Conservation (phyloP, 2,888 invertebrate species). For the Gortyna flavago region DNA sequence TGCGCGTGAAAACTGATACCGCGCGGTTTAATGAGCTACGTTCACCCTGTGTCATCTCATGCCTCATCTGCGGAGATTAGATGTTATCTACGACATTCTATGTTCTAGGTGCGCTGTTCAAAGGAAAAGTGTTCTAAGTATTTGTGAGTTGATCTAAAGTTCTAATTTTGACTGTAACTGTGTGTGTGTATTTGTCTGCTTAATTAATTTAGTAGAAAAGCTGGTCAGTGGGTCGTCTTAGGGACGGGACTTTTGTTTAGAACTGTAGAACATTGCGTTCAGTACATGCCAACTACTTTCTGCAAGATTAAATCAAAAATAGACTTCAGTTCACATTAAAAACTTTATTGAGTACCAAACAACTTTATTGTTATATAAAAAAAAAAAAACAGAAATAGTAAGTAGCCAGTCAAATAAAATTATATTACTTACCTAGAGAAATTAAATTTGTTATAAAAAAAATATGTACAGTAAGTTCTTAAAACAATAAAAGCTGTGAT, state of each 20-base stretch:
- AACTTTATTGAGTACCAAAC: constrained; percentile 72
- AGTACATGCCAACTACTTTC: constrained; percentile 1
- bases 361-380: constrained; percentile 54
- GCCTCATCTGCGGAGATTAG: constrained; percentile 43
- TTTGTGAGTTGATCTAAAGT: constrained; percentile 21
- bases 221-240: no score
- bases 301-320: constrained; percentile 79
- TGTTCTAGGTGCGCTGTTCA: constrained; percentile 8
- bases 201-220: constrained; percentile 1
- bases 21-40: constrained; percentile 52
- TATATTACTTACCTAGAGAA: constrained; percentile 47
- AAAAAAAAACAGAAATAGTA: constrained; percentile 41
- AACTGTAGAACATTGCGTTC: neutral
- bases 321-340: constrained; percentile 68
- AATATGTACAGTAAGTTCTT: constrained; percentile 68
- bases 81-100: constrained; percentile 22
- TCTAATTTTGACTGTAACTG: neutral
- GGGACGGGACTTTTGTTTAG: neutral
- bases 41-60: constrained; percentile 35
- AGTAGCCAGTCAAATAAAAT: constrained; percentile 49
- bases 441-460: constrained; percentile 58
- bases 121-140: constrained; percentile 24
- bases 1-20: constrained; percentile 80
- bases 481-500: constrained; percentile 32
- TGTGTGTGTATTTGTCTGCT: neutral